Evolutionary conservation across 2,888 invertebrate species (phyloP), one percentile per base, ranked within the genome.

Genomic region (Dinocampus coccinellae): DNA sequence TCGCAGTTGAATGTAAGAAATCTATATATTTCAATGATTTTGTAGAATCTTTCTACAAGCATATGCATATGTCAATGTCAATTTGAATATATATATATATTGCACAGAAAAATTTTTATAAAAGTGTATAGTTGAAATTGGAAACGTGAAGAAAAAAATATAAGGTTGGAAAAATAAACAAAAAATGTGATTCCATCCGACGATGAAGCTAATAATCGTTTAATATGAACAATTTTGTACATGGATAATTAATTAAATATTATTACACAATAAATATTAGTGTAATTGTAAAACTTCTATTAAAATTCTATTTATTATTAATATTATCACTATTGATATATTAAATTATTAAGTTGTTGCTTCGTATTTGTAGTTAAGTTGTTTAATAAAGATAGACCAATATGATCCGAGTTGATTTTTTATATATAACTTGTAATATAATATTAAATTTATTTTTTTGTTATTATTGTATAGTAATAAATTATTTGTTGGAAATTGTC

Each of bases 211-310:
- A 34, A 70, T 29, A 69, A 58, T 64, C 29, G 47, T 70, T 70
- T 70, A 70, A 65, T 66, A 26, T 64, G 53, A 58, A 47, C 47
- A 36, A 72, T 63, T 65, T 69, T 73, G 64, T 73, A 69, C 65
- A 57, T 63, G 61, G 57, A 70, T 57, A 53, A 52, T 33, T 29
- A 66, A 63, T 61, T 73, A 47, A 70, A 62, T 67, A 66, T 20
- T 47, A 53, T 61, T 22, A 60, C 53, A 42, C 65, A 65, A 65
- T 33, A 68, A 42, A 47, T 47, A 22, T 55, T 64, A 53, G 34
- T 69, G 34, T 62, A 26, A 71, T 26, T 67, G 58, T 52, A 70
- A 68, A 70, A 70, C 47, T 60, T 36, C 68, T 73, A 73, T 60
- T 13, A 36, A 60, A 53, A 29, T 68, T 70, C 68, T 53, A 68